phyloP scores from a whole-genome alignment of 1,140 invertebrate genomes.

The Drosophila ananassae region DNA sequence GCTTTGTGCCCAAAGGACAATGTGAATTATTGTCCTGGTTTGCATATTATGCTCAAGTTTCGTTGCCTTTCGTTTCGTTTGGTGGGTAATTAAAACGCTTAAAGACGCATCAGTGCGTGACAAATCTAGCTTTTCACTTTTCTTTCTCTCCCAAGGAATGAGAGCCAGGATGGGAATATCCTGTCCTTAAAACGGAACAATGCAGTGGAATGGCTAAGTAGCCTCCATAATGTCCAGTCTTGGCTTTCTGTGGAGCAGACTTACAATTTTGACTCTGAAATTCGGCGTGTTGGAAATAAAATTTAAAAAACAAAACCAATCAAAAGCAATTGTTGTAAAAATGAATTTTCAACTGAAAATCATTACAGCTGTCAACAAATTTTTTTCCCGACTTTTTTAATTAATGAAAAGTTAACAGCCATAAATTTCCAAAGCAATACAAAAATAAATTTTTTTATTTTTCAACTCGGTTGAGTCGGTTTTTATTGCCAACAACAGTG shows the following conservation, averaged over 20 bases:
- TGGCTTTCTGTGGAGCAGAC: slow-evolving; percentile 42
- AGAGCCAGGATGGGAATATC: slow-evolving; percentile 4
- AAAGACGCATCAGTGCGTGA: slow-evolving; percentile 82
- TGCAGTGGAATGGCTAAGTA: slow-evolving; percentile 57
- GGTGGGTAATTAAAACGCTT: slow-evolving; percentile 83
- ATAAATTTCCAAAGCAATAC: slow-evolving; percentile 21
- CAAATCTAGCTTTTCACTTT: slow-evolving; percentile 83
- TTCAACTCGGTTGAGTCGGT: background rate
- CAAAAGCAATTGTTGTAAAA: background rate
- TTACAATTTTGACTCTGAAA: slow-evolving; percentile 9
- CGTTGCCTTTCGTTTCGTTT: slow-evolving; percentile 53
- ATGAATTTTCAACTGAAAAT: slow-evolving; percentile 22
- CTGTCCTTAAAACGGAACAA: slow-evolving; percentile 18
- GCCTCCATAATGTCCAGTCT: slow-evolving; percentile 51
- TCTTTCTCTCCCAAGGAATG: slow-evolving; percentile 21
- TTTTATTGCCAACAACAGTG: slow-evolving; percentile 5
- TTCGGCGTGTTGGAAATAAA: slow-evolving; percentile 9
- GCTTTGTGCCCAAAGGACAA: slow-evolving; percentile 70
- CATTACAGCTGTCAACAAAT: slow-evolving; percentile 20
- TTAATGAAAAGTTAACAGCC: slow-evolving; percentile 43
- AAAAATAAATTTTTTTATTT: slow-evolving; percentile 21
- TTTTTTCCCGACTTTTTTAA: slow-evolving; percentile 31
- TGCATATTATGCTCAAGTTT: slow-evolving; percentile 77
- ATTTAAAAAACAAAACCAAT: background rate
- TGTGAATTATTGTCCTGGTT: slow-evolving; percentile 81